These are phyloP conservation scores for Plemyria rubiginata DNA, from an alignment of 2,888 invertebrate species.

Conservation along the genomic window DNA sequence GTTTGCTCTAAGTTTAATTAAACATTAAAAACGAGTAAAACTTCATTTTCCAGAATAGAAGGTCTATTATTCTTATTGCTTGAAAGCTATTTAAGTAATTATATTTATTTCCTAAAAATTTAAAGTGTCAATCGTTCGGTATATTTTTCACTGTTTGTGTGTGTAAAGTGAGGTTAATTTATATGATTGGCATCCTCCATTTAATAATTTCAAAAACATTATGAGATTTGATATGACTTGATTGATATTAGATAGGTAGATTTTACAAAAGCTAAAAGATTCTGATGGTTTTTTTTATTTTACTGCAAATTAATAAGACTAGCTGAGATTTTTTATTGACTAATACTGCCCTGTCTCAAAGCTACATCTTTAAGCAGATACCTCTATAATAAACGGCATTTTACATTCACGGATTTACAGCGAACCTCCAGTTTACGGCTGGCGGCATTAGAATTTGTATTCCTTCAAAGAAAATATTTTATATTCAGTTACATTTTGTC, in stretches of 20 bases:
- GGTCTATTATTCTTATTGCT: neutral
- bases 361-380: neutral
- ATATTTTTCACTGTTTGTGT: no score
- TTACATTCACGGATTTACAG: neutral
- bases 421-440: constrained; percentile 1
- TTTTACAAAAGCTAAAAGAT: no score
- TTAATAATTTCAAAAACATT: no score
- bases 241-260: no score
- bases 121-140: neutral
- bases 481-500: constrained; percentile 34
- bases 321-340: no score
- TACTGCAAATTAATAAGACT: no score
- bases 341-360: no score
- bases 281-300: no score
- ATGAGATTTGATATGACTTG: no score
- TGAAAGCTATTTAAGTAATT: neutral
- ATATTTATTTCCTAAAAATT: neutral
- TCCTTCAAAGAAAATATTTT: constrained; percentile 26
- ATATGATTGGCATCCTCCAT: no score
- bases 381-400: neutral
- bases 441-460: constrained; percentile 36
- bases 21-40: constrained; percentile 1
- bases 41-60: neutral
- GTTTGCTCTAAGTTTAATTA: constrained; percentile 1
- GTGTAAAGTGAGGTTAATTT: no score